Evolutionary conservation across 2,113 vertebrate species (phyloP).

Genomic region (Spermophilus dauricus): DNA sequence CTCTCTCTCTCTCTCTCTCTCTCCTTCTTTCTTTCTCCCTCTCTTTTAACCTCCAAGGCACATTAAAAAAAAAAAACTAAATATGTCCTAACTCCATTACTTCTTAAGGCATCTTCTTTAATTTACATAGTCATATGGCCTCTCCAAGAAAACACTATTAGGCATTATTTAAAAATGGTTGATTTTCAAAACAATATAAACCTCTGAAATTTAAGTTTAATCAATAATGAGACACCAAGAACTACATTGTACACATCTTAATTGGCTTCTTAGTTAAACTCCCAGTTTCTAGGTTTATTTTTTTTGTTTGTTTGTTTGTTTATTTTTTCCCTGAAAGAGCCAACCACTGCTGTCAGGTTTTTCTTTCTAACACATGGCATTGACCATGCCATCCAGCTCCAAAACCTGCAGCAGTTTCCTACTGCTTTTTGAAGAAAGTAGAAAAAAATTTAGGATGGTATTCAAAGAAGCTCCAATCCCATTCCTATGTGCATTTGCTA

Average conservation of each 20-base stretch:
- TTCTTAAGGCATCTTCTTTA: conserved; percentile 7
- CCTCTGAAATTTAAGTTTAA: not conserved
- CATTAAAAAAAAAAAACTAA: conserved; percentile 8
- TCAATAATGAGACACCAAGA: not conserved
- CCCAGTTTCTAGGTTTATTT: not conserved
- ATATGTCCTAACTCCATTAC: not conserved
- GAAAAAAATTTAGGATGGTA: not conserved
- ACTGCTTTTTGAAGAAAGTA: not conserved
- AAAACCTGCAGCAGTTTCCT: not conserved
- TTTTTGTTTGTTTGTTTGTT: not conserved
- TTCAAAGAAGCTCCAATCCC: not conserved
- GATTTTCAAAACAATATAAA: conserved; percentile 22
- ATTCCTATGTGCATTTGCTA: not conserved
- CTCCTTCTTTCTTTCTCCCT: not conserved
- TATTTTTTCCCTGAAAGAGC: conserved; percentile 11
- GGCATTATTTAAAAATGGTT: not conserved
- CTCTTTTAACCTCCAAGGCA: not conserved
- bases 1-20: not conserved
- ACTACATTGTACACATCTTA: not conserved
- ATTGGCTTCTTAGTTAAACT: not conserved
- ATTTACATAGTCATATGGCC: not conserved
- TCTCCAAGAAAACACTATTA: not conserved
- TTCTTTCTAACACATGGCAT: not conserved
- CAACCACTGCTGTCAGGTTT: not conserved
- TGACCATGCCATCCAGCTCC: conserved; percentile 8